Evolutionary conservation across 2,888 invertebrate genomes (phyloP).

Genomic region (Ferrisia virgata): DNA sequence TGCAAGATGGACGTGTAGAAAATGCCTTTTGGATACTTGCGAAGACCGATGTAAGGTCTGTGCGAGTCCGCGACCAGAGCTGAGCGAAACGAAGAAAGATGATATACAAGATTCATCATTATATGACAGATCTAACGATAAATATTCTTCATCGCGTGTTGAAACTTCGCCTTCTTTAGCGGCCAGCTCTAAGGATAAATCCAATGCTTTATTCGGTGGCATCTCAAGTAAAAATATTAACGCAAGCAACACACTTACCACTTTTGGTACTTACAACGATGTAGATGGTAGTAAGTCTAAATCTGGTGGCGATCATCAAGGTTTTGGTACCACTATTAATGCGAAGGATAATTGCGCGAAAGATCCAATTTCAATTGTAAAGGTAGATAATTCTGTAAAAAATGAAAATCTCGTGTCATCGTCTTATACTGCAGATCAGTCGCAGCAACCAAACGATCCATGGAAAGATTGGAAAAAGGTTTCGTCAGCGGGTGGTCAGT

Average conservation of each 20-base stretch:
- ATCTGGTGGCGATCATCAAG: not conserved
- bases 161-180: too few species aligned
- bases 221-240: not conserved
- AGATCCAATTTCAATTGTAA: too few species aligned
- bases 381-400: not conserved
- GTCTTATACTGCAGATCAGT: not conserved
- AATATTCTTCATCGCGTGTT: not conserved
- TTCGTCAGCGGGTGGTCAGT: conserved; percentile 54
- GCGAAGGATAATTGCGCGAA: not conserved
- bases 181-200: conserved; percentile 53
- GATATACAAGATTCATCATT: not conserved
- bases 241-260: too few species aligned
- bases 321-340: not conserved
- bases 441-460: not conserved
- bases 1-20: conserved; percentile 14
- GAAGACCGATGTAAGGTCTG: conserved; percentile 14
- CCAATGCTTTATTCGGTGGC: conserved; percentile 50
- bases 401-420: not conserved
- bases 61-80: not conserved
- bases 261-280: not conserved
- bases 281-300: not conserved
- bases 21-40: not conserved
- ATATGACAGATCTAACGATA: not conserved
- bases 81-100: not conserved
- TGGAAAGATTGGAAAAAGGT: not conserved